Conservation (phyloP, 2,797 vertebrate species). For the Sphenodon punctatus region DNA sequence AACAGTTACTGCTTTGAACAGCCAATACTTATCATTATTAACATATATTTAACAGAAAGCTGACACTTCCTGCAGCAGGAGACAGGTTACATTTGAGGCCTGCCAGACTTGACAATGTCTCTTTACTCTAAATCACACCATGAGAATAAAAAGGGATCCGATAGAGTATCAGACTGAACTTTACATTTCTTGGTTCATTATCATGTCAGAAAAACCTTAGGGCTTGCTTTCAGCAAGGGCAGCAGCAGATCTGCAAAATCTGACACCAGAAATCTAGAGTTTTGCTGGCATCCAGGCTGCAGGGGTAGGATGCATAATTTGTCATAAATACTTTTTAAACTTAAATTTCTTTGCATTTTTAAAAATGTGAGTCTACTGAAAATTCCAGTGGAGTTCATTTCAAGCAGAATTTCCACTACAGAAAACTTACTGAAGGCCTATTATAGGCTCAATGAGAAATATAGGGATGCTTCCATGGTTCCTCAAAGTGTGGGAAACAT, state of each 20-base stretch:
- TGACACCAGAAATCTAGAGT: background rate
- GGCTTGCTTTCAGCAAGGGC: background rate
- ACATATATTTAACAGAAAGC: background rate
- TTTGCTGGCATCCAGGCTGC: background rate
- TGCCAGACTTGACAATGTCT: background rate
- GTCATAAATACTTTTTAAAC: too few relatives aligned
- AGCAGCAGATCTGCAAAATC: slow-evolving; percentile 20
- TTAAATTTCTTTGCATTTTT: background rate
- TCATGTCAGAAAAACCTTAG: background rate
- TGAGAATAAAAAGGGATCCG: background rate
- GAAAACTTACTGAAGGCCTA: slow-evolving; percentile 23
- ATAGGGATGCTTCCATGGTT: background rate
- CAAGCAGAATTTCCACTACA: slow-evolving; percentile 7
- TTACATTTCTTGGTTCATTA: background rate
- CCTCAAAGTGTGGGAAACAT: slow-evolving; percentile 15
- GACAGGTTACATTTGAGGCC: background rate
- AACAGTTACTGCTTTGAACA: background rate
- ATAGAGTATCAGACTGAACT: background rate
- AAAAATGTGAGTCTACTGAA: background rate
- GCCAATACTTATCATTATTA: too few relatives aligned
- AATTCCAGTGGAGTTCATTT: background rate
- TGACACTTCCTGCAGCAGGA: background rate
- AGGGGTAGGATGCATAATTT: background rate
- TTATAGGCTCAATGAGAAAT: slow-evolving; percentile 28
- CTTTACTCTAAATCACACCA: background rate